These are phyloP conservation scores for Ctenopoma kingsleyae DNA, from an alignment of 2,797 vertebrate genomes.

Conservation along the genomic window DNA sequence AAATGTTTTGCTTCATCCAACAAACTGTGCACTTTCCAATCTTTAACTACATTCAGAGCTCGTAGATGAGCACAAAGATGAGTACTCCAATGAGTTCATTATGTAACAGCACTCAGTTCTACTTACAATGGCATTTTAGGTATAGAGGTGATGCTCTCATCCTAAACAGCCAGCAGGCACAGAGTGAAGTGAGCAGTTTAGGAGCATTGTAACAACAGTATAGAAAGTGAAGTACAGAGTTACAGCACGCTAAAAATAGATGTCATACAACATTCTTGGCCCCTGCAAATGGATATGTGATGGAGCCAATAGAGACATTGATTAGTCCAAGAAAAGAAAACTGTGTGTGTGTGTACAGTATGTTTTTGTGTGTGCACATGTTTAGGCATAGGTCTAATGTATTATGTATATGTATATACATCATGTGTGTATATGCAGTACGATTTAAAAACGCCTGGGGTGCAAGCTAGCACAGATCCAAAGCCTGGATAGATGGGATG, in stretches of 20 bases:
- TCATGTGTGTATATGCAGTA: no score
- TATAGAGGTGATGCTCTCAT: conserved; percentile 36
- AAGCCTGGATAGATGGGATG: no score
- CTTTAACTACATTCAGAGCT: conserved; percentile 1
- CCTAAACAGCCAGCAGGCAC: conserved; percentile 24
- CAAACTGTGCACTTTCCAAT: background rate
- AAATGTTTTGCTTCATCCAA: background rate
- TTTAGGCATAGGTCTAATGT: no score
- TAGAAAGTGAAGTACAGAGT: conserved; percentile 8
- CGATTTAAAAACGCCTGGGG: no score
- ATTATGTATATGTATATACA: no score
- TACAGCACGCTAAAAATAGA: conserved; percentile 28
- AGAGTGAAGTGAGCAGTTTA: conserved; percentile 13
- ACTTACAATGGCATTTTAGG: conserved; percentile 49
- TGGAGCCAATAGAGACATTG: background rate
- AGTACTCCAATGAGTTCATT: conserved; percentile 31
- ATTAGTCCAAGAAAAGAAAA: conserved; percentile 3
- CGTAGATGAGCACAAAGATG: background rate
- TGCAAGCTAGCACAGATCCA: no score
- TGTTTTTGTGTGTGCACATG: background rate
- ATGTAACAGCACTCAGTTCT: conserved; percentile 53
- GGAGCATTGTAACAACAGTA: conserved; percentile 26
- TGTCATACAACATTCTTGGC: background rate
- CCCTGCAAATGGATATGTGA: conserved; percentile 11
- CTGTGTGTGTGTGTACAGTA: background rate